These are phyloP conservation scores for Prosapia bicincta DNA, from an alignment of 2,888 invertebrate genomes.

Conservation along the genomic window DNA sequence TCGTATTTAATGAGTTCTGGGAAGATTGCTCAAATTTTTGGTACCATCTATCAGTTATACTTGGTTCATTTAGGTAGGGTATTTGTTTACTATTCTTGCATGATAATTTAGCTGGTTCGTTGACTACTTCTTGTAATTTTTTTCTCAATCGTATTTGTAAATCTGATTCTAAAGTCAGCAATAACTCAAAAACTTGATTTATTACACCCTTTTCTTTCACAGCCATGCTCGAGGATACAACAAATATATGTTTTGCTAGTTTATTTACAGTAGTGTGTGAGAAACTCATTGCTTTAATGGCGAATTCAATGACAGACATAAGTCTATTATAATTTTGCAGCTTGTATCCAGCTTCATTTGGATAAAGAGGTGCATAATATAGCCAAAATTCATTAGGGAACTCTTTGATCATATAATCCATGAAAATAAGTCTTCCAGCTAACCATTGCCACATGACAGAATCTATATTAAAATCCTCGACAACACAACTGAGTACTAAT, in stretches of 20 bases:
- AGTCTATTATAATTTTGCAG: neutral
- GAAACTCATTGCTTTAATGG: neutral
- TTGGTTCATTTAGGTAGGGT: neutral
- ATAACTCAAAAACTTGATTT: neutral
- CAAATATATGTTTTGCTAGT: neutral
- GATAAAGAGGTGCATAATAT: neutral
- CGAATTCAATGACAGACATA: neutral
- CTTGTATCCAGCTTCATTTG: neutral
- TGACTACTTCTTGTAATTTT: neutral
- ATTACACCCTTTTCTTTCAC: neutral
- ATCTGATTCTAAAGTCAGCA: neutral
- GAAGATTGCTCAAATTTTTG: neutral
- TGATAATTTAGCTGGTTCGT: neutral
- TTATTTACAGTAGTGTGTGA: neutral
- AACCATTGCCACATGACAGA: neutral
- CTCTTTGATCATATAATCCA: neutral
- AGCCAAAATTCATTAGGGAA: neutral
- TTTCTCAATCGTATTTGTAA: neutral
- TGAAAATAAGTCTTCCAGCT: neutral
- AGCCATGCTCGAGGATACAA: neutral
- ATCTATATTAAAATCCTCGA: neutral
- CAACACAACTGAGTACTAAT: neutral
- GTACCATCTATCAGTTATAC: neutral
- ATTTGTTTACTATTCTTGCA: neutral
- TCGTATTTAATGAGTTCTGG: neutral